phyloP scores from a whole-genome alignment of 2,113 vertebrate species.

The Cochlearius cochlearius region DNA sequence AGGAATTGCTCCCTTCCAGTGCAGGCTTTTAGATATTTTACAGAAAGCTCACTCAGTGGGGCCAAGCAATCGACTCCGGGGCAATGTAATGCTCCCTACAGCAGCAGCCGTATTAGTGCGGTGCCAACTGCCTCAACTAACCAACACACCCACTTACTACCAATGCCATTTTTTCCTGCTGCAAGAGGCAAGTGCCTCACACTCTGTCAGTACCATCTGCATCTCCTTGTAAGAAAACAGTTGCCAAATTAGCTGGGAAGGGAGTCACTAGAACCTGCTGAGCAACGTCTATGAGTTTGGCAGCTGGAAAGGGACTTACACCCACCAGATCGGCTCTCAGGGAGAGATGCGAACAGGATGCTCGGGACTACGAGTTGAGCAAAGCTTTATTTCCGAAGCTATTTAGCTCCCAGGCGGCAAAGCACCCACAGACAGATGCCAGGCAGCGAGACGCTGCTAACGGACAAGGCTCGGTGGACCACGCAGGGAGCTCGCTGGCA shows the following conservation, averaged over 20 bases:
- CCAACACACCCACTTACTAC: background rate
- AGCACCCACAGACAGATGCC: background rate
- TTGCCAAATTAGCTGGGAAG: background rate
- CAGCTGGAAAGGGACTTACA: background rate
- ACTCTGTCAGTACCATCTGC: background rate
- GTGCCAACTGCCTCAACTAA: background rate
- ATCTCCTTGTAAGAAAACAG: background rate
- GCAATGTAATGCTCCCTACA: background rate
- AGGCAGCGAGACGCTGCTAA: background rate
- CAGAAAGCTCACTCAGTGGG: background rate
- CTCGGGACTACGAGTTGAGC: background rate
- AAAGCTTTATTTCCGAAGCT: background rate
- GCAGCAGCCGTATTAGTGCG: accelerated
- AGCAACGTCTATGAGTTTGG: background rate
- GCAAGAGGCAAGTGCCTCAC: background rate
- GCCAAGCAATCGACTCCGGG: background rate
- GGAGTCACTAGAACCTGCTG: background rate
- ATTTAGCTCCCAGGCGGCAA: background rate
- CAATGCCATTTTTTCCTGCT: background rate
- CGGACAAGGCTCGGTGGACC: no score
- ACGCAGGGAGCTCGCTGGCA: background rate
- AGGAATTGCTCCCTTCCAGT: background rate
- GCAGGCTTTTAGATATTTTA: background rate
- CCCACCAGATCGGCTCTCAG: background rate
- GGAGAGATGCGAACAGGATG: background rate